Evolutionary conservation across 1,140 invertebrate species (phyloP).

Genomic region (Bombus breviceps): DNA sequence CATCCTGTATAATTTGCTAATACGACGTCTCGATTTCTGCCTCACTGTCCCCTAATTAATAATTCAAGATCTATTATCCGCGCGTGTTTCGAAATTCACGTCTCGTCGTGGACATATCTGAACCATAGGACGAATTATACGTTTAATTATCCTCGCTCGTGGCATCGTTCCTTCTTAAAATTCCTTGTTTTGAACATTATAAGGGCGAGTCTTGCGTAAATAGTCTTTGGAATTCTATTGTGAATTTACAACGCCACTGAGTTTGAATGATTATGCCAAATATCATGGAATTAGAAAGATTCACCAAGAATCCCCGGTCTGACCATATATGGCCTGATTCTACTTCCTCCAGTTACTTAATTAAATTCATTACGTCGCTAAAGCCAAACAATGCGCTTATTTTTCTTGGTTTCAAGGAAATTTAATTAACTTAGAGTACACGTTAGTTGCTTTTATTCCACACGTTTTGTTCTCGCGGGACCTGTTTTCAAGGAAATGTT

Average conservation of each 20-base stretch:
- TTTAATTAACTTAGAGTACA: constrained; percentile 23
- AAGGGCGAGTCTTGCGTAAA: not conserved
- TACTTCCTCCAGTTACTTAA: not conserved
- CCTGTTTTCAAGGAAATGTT: not conserved
- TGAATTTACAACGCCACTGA: not conserved
- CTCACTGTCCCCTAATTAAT: constrained; percentile 41
- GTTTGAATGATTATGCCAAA: not conserved
- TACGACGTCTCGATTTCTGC: constrained; percentile 49
- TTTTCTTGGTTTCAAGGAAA: not conserved
- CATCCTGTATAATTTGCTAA: constrained; percentile 29
- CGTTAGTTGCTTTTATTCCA: not conserved
- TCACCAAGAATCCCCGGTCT: not conserved
- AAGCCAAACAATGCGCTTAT: not conserved
- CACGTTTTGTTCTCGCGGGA: not conserved
- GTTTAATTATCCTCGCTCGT: constrained; percentile 9
- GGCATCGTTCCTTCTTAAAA: not conserved
- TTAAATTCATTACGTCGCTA: not conserved
- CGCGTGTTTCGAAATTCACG: constrained; percentile 4
- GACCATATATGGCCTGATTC: not conserved
- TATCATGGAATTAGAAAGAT: not conserved
- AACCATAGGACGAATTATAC: not conserved
- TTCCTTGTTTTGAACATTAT: not conserved
- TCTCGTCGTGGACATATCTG: not conserved
- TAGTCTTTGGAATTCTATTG: not conserved
- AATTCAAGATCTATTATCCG: constrained; percentile 51